Conservation (phyloP, 2,797 vertebrate genomes). For the Acanthiza pusilla region DNA sequence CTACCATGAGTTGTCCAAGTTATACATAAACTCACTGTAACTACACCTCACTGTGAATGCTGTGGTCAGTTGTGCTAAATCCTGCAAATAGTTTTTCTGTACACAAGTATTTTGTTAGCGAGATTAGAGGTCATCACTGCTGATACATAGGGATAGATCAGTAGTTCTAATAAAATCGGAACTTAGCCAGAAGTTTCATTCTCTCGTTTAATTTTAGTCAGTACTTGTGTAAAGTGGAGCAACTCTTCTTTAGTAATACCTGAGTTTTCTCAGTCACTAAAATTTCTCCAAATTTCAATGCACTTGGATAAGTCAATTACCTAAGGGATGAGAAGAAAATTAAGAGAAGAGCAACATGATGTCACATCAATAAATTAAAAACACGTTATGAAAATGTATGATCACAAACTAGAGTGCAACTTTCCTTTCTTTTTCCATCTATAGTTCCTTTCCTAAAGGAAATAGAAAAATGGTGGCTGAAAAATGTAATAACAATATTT, state of each 20-base stretch:
- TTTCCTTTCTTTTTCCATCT: neutral
- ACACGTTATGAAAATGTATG: neutral
- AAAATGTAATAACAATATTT: neutral
- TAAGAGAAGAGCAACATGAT: neutral
- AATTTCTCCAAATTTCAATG: neutral
- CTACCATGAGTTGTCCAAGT: conserved; percentile 57
- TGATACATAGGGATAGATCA: neutral
- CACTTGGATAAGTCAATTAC: neutral
- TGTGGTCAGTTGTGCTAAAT: conserved; percentile 65
- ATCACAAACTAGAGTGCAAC: neutral
- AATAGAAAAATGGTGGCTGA: neutral
- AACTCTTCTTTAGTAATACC: neutral
- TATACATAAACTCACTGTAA: neutral
- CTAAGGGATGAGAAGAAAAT: neutral
- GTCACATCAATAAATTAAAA: neutral
- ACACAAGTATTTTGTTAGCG: conserved; percentile 48
- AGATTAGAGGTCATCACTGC: conserved; percentile 19
- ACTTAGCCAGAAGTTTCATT: neutral
- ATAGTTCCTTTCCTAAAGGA: neutral
- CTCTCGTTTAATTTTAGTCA: neutral
- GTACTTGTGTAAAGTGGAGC: neutral
- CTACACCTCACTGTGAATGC: conserved; percentile 53
- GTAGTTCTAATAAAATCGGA: conserved; percentile 29
- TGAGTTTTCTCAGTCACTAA: neutral
- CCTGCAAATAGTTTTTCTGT: conserved; percentile 58